Conservation (phyloP, 2,888 invertebrate genomes). For the Eueremaeus valkanovi region DNA sequence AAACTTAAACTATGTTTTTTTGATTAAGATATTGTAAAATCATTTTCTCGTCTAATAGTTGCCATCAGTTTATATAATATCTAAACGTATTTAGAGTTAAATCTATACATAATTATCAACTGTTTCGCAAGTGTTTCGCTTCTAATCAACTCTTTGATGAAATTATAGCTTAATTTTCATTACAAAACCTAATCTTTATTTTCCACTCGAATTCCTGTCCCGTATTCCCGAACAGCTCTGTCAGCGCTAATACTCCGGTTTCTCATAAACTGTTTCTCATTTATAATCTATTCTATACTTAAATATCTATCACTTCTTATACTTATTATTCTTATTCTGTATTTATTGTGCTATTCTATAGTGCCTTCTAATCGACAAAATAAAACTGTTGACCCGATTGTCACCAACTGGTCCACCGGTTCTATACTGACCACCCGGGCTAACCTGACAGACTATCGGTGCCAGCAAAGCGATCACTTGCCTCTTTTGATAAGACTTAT, state of each 20-base stretch:
- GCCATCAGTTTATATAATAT: not conserved
- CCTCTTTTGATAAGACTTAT: conserved; percentile 10
- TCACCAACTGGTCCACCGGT: not conserved
- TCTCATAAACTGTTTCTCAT: too few relatives aligned
- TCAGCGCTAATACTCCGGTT: too few relatives aligned
- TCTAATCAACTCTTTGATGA: not conserved
- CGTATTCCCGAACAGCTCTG: too few relatives aligned
- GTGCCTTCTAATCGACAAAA: conserved; percentile 6
- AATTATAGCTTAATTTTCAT: not conserved
- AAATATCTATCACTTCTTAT: too few relatives aligned
- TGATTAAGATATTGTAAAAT: not conserved
- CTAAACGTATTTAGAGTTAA: too few relatives aligned
- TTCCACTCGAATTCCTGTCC: too few relatives aligned
- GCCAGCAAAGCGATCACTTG: conserved; percentile 1
- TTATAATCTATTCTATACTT: too few relatives aligned
- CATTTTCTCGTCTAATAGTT: not conserved
- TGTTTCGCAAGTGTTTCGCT: conserved; percentile 20
- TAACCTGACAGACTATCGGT: not conserved
- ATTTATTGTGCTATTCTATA: conserved; percentile 24
- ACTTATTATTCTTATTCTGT: not conserved
- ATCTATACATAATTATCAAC: not conserved
- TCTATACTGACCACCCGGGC: not conserved
- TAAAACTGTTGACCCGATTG: too few relatives aligned
- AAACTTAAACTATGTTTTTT: too few relatives aligned
- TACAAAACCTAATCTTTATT: too few relatives aligned